Evolutionary conservation across 1,140 invertebrate genomes (phyloP), one percentile per base, ranked within the genome.

Genomic region (Drosophila micromelanica): DNA sequence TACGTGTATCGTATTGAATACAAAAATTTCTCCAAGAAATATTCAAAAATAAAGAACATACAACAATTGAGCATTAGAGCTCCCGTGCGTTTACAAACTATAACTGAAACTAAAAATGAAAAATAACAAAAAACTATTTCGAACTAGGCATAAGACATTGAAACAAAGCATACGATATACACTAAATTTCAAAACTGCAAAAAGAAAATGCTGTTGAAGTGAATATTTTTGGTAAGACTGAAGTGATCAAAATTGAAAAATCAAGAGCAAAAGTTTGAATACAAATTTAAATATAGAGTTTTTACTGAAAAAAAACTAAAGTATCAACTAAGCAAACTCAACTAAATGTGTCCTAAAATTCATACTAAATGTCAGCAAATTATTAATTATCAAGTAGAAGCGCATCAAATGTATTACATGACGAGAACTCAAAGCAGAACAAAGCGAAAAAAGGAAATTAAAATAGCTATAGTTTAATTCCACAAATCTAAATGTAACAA

Each of bases 191-290:
- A 55, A 62, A 69, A 57, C 37, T 52, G 32, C 5, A 57, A 70
- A 46, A 42, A 59, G 2, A 54, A 64, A 46, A 70, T 54, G 59
- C 27, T 68, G 71, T 73, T 74, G 55, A 75, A 54, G 15, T 55
- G 73, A 79, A 76, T 76, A 89, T 86, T 85, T 85, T 85, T 80
- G 81, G 81, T 82, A 89, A 89, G 84, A 89, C 84, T 89, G 84
- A 89, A 71, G 84, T 84, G 84, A 89, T 89, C 84, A 89, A 89
- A 89, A 89, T 87, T 89, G 37, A 38, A 63, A 79, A 69, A 65
- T 12, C 48, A 64, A 67, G 15, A 37, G 32, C 40, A 27, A 62
- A 74, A 70, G 67, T 54, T 48, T 49, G 61, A 65, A 57, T 54
- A 52, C 13, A 73, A 64, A 45, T 60, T 48, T 56, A 73, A 71